Base-by-base conservation (phyloP, 2,797 vertebrate species). In the Sebastes jordani region DNA sequence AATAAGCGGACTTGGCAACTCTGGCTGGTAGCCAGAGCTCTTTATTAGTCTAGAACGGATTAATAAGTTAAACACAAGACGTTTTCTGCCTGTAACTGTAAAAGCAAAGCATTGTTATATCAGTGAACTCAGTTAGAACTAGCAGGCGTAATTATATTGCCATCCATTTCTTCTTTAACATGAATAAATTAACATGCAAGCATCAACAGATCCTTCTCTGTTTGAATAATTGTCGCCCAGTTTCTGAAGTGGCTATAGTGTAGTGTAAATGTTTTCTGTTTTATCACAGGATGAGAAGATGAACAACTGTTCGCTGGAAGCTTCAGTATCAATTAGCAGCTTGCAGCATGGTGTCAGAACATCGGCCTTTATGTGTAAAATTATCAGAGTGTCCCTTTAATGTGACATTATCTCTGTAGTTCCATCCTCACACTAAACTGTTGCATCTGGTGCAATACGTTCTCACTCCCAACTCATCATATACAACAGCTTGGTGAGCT, bases 241-340 rank as follows among this genome's bases (percentile, higher is more conserved):
- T 25, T 55, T 62, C 18, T 78, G 10, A 22, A 4, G 56, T 55
- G 22, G 2, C 61, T 9, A 20, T 46, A 3, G 29, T 2, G 0
- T 0, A 60, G 69, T 52, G 56, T 32, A 36, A 20, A 4, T 22
- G 25, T 36, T 42, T 75, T 55, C 32, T 14, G 3, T 70, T 86
- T 74, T 22, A 74, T 72, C 60, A 36, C 23, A 36, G 20, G 25
- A 42, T 1, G 52, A 1, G 58, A 62, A 60, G 69, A 0, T 49
- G 14, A 81, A 52, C 22, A n/a, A 54, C 6, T 62, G 14, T 18
- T 79, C 36, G 7, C 20, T 38, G 7, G 67, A 63, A 62, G 56
- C 58, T 11, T 67, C 61, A 38, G 23, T 46, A 6, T 77, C 34
- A 72, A 25, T 87, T 84, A 83, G 30, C 62, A 60, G 27, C 34